A percentile compares a stretch with the other conserved stretches of the same genome.
Conservation (phyloP, 2,888 invertebrate species). For the Dione vanillae region DNA sequence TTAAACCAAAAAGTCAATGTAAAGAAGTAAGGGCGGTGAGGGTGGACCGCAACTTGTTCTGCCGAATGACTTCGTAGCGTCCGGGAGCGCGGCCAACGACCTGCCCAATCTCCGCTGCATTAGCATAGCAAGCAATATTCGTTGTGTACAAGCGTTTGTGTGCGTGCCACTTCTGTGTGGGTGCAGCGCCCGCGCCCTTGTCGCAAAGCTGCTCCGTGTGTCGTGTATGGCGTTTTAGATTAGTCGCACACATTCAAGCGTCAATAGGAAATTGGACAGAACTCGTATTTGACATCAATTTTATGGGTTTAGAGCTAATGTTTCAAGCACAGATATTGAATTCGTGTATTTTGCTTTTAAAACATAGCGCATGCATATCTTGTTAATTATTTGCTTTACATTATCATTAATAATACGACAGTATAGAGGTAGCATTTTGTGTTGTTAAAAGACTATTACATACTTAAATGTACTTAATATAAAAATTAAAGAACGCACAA, state of each 20-base stretch:
- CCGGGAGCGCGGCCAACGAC: slow-evolving; percentile 83
- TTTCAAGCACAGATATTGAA: slow-evolving; percentile 1
- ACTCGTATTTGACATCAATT: slow-evolving; percentile 13
- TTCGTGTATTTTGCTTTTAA: neutral
- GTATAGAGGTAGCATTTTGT: too few species aligned
- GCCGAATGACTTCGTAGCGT: slow-evolving; percentile 80
- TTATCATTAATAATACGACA: neutral
- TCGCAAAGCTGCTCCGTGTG: slow-evolving; percentile 48
- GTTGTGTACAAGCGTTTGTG: slow-evolving; percentile 66
- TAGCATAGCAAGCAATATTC: slow-evolving; percentile 84
- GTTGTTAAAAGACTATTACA: too few species aligned
- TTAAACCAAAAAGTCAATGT: neutral
- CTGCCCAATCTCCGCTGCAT: slow-evolving; percentile 84
- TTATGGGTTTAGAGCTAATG: neutral
- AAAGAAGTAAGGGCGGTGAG: slow-evolving; percentile 64
- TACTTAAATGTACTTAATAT: too few species aligned
- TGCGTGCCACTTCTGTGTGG: slow-evolving; percentile 45
- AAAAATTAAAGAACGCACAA: neutral
- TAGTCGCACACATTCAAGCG: slow-evolving; percentile 40
- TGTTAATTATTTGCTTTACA: neutral
- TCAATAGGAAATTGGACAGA: slow-evolving; percentile 30
- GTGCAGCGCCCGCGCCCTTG: slow-evolving; percentile 54
- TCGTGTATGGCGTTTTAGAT: slow-evolving; percentile 45
- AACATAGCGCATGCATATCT: neutral
- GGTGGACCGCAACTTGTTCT: slow-evolving; percentile 75